These are phyloP conservation scores for Pantherophis alleghaniensis DNA, from an alignment of 2,797 vertebrate species.

Conservation along the genomic window DNA sequence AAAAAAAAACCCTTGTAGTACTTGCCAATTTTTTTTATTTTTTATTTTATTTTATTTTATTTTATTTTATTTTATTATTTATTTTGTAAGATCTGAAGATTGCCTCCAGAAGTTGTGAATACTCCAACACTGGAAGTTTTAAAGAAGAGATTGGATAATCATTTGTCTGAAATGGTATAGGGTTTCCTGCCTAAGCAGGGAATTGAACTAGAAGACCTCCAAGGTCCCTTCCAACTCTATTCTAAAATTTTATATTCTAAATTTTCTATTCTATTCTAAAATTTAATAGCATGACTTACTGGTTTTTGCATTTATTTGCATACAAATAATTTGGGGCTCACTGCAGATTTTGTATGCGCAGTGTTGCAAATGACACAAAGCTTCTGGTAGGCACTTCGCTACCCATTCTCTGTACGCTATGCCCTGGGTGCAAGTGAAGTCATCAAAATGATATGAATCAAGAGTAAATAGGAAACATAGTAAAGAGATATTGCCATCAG, in stretches of 20 bases:
- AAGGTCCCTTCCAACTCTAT: background rate
- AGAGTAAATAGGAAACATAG: background rate
- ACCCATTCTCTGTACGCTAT: background rate
- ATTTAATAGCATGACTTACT: background rate
- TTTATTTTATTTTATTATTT: no score
- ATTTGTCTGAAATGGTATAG: background rate
- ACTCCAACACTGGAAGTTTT: background rate
- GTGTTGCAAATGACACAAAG: background rate
- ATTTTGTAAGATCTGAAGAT: background rate
- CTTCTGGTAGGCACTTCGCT: background rate
- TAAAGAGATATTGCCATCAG: background rate
- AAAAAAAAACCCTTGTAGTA: background rate
- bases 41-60: background rate
- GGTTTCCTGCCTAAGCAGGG: background rate
- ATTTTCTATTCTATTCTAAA: background rate
- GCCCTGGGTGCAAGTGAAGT: background rate
- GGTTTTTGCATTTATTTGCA: background rate
- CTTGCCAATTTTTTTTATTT: background rate
- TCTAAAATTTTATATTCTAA: no score
- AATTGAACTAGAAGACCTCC: no score
- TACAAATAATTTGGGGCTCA: background rate
- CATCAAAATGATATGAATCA: background rate
- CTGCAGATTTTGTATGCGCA: background rate
- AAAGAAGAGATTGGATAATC: background rate
- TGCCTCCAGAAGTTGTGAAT: background rate